Conservation (phyloP, 1,140 invertebrate species). For the Drosophila erecta region DNA sequence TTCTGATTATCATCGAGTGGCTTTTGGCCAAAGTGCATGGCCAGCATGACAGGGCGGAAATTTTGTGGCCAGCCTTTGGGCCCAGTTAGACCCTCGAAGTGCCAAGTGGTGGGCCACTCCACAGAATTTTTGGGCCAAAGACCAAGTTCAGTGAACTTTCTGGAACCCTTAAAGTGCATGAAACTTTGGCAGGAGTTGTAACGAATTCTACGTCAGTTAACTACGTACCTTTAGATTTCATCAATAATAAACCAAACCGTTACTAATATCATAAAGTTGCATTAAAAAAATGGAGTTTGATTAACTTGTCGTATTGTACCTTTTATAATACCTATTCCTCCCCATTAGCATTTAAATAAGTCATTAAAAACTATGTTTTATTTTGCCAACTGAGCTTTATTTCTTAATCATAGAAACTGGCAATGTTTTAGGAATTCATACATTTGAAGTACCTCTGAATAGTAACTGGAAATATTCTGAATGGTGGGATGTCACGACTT, state of each 20-base stretch:
- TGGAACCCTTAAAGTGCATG: neutral
- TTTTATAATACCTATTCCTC: no score
- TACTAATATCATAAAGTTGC: no score
- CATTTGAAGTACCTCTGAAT: neutral
- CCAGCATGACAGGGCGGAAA: conserved; percentile 51
- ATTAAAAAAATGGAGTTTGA: no score
- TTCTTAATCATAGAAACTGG: no score
- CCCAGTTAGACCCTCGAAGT: conserved; percentile 4
- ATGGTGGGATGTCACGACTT: neutral
- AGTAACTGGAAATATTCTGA: neutral
- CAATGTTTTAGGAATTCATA: neutral
- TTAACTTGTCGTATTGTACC: no score
- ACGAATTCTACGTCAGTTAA: no score
- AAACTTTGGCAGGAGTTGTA: neutral
- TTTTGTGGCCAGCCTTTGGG: conserved; percentile 25
- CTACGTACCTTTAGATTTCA: no score
- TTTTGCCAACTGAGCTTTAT: no score
- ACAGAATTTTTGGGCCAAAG: neutral
- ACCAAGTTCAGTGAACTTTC: conserved; percentile 25
- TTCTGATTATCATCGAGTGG: conserved; percentile 36
- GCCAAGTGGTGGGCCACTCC: neutral
- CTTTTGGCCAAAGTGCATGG: conserved; percentile 58
- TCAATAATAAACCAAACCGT: no score
- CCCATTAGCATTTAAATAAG: no score
- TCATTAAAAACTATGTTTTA: no score